phyloP scores from a whole-genome alignment of 2,113 vertebrate species.

The Hemiscyllium ocellatum region DNA sequence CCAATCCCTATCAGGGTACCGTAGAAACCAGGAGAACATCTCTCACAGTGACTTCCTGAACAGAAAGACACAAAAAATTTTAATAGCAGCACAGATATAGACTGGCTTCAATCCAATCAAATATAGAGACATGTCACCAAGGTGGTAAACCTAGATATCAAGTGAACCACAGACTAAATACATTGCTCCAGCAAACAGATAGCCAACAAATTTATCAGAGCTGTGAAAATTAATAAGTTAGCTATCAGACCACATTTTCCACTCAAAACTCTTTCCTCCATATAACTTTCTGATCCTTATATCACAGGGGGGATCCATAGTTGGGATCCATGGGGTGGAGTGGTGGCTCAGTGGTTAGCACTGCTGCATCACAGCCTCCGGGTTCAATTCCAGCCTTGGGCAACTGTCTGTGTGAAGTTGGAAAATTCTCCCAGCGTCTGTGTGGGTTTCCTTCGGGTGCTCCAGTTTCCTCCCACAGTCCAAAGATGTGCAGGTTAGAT shows the following conservation, averaged over 20 bases:
- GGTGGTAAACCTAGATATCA: neutral
- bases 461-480: too few relatives aligned
- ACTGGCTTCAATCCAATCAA: neutral
- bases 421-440: too few relatives aligned
- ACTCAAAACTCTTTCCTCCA: neutral
- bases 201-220: neutral
- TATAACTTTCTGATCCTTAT: neutral
- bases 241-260: neutral
- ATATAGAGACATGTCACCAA: neutral
- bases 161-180: neutral
- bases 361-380: too few relatives aligned
- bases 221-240: neutral
- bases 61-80: neutral
- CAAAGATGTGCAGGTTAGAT: too few relatives aligned
- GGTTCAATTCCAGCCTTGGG: too few relatives aligned
- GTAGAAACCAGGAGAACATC: conserved; percentile 69
- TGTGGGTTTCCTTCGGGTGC: too few relatives aligned
- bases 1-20: conserved; percentile 51
- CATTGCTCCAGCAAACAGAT: neutral
- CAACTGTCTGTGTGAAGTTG: too few relatives aligned
- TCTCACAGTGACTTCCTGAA: conserved; percentile 65
- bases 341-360: too few relatives aligned
- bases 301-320: neutral
- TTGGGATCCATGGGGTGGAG: neutral
- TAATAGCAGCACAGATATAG: neutral